phyloP scores from a whole-genome alignment of 2,797 vertebrate species.

The Arnoldichthys spilopterus region DNA sequence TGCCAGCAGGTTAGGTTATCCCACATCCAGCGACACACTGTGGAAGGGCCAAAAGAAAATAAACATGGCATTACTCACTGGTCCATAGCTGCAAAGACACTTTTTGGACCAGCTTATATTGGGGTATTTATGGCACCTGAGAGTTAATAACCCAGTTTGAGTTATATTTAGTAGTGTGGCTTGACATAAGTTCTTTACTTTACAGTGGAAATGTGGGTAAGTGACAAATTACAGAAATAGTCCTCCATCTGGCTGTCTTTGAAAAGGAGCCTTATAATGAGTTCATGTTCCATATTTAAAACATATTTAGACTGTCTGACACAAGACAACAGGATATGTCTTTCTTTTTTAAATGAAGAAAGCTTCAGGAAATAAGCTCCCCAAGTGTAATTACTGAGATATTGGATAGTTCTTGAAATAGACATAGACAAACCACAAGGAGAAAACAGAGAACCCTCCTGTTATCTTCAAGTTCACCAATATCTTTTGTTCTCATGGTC shows the following conservation, averaged over 20 bases:
- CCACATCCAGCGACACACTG: conserved; percentile 94
- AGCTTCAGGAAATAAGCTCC: neutral
- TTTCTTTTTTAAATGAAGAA: conserved; percentile 3
- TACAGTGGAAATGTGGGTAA: conserved; percentile 41
- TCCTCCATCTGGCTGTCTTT: conserved; percentile 31
- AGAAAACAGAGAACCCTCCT: neutral
- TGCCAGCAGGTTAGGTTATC: conserved; percentile 98
- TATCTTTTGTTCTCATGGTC: too few species aligned
- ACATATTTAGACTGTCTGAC: conserved; percentile 11
- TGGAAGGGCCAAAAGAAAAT: conserved; percentile 2
- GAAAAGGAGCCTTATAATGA: conserved; percentile 2
- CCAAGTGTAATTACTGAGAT: neutral
- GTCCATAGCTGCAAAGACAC: neutral
- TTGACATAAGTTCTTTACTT: conserved; percentile 51
- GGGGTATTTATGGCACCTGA: conserved; percentile 50
- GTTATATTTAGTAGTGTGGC: conserved; percentile 54
- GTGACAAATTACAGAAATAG: conserved; percentile 40
- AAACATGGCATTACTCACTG: neutral
- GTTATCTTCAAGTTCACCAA: too few species aligned
- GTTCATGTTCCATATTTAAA: conserved; percentile 7
- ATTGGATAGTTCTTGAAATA: neutral
- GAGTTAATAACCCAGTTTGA: conserved; percentile 52
- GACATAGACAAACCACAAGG: neutral
- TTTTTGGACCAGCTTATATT: conserved; percentile 46
- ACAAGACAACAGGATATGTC: neutral